These are phyloP conservation scores for Episyrphus balteatus DNA, from an alignment of 1,140 invertebrate species.

Conservation along the genomic window DNA sequence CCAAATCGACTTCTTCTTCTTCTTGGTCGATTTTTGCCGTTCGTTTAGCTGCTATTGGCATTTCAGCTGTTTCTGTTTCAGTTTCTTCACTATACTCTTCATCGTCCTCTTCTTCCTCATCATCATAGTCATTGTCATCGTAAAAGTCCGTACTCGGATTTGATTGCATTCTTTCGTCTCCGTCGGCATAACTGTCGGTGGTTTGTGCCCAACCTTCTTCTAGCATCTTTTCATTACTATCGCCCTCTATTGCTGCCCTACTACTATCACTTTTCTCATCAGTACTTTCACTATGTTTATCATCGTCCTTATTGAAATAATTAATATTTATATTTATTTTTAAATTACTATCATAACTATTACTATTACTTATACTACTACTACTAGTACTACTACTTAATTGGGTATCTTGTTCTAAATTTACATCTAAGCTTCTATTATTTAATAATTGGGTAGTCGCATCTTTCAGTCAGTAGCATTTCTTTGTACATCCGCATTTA, in stretches of 20 bases:
- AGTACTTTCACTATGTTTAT: conserved; percentile 8
- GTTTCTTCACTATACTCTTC: conserved; percentile 1
- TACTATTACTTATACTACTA: conserved; percentile 26
- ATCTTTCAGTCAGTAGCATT: conserved; percentile 57
- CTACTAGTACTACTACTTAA: conserved; percentile 5
- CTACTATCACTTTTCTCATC: conserved; percentile 2
- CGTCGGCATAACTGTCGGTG: not conserved
- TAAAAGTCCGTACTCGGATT: conserved; percentile 25
- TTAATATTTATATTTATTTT: conserved; percentile 1
- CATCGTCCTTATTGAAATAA: not conserved
- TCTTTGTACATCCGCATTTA: conserved; percentile 80
- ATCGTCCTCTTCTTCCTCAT: conserved; percentile 15
- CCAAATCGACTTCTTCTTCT: conserved; percentile 33
- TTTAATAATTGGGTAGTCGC: conserved; percentile 36
- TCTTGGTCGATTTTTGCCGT: not conserved
- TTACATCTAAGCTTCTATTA: conserved; percentile 37
- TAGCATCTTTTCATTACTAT: conserved; percentile 4
- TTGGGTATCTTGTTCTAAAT: conserved; percentile 15
- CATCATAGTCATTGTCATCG: conserved; percentile 22
- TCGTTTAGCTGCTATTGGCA: not conserved
- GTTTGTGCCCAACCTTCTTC: not conserved
- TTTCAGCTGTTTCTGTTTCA: not conserved
- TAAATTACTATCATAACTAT: conserved; percentile 12
- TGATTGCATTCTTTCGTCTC: conserved; percentile 25
- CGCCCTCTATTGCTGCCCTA: conserved; percentile 4